Percentiles rank a stretch among this genome's conserved stretches.
phyloP scores from a whole-genome alignment of 2,888 invertebrate genomes.

The Cantharis lateralis region DNA sequence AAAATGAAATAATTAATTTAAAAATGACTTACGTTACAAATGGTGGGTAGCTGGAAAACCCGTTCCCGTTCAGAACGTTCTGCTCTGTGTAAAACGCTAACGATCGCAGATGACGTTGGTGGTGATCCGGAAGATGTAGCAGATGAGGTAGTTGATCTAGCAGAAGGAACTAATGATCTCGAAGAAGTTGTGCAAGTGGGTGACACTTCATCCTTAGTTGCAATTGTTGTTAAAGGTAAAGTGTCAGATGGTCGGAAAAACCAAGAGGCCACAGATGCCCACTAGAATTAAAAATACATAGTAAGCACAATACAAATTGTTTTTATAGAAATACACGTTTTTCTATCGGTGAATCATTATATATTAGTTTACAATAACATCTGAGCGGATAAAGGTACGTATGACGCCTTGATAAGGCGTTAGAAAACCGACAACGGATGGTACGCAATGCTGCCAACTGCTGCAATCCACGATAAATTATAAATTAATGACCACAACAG shows the following conservation, averaged over 20 bases:
- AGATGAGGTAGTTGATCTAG: slow-evolving; percentile 33
- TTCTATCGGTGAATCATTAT: neutral
- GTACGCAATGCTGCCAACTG: no score
- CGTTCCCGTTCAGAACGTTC: slow-evolving; percentile 41
- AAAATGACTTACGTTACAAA: slow-evolving; percentile 52
- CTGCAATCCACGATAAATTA: no score
- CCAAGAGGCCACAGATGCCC: slow-evolving; percentile 59
- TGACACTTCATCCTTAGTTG: slow-evolving; percentile 39
- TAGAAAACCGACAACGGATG: no score
- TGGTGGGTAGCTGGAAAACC: slow-evolving; percentile 52
- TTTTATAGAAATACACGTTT: neutral
- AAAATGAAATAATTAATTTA: neutral
- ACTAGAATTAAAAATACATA: slow-evolving; percentile 48
- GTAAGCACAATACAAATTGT: neutral
- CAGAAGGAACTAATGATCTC: slow-evolving; percentile 27
- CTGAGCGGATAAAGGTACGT: neutral
- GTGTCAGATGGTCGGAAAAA: slow-evolving; percentile 54
- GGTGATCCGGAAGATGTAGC: slow-evolving; percentile 31
- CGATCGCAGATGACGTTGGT: slow-evolving; percentile 25
- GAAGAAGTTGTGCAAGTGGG: slow-evolving; percentile 31
- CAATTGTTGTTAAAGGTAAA: slow-evolving; percentile 46
- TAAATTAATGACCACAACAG: no score
- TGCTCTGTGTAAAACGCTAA: slow-evolving; percentile 30
- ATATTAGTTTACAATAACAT: neutral
- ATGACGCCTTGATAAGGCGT: no score